Base-by-base conservation (phyloP, 2,113 vertebrate species). In the Oncorhynchus kisutch region DNA sequence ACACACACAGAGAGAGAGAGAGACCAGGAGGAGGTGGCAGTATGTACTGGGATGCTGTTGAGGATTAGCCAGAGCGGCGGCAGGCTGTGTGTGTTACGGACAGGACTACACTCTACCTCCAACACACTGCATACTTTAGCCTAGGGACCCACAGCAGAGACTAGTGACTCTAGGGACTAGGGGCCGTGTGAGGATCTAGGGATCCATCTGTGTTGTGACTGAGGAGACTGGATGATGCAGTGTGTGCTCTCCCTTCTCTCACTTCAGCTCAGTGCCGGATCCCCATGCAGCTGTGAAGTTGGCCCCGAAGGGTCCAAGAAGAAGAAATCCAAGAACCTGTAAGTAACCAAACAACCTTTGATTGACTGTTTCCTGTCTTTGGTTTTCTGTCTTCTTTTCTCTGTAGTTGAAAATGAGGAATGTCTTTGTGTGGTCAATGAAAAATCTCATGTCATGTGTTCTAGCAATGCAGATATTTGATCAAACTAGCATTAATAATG, bases 241-340 rank as follows among this genome's bases (percentile, higher is more conserved):
- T 91, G 89, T 89, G 81, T 93, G 62, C 82, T 92, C 89, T 86
- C 86, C 70, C 88, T 91, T 83, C 84, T 94, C 75, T 92, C 78
- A 89, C 90, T 71, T 3, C 92, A 97, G 96, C 93, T 96, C 87
- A 96, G 95, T 0, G 90, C 89, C 0, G 92, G 95, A 77, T 79
- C 95, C 0, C 93, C 95, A 59, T 92, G 94, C 70, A 93, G 92
- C 82, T 95, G 94, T 66, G 95, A 96, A 0, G 93, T 94, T 16
- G 81, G 93, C 0, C 85, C 90, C 2, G 92, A 93, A 69, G 94
- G 93, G 45, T 90, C 88, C 81, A 94, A 84, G 93, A 96, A 97
- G 92, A 96, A 95, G 87, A 95, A 90, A 81, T 92, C 95, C 94
- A 97, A 95, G 92, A 98, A 94, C 88, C 90, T 99, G 97, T 99